phyloP scores from a whole-genome alignment of 1,140 invertebrate genomes.

The Drosophila arawakana region DNA sequence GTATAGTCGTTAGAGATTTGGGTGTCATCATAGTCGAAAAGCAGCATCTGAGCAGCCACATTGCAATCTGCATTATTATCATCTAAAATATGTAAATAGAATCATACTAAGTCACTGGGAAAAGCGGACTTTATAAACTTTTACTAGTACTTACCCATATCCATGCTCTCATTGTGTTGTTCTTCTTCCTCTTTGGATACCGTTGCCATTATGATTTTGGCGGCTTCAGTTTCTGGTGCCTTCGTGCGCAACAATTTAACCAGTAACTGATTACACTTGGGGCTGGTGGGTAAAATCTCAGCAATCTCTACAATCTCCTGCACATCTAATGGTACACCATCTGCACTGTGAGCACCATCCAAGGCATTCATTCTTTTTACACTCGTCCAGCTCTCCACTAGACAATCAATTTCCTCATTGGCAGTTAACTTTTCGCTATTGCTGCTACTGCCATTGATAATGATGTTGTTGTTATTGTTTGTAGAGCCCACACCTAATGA shows the following conservation, averaged over 20 bases:
- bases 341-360: constrained; percentile 54
- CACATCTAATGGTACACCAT: constrained; percentile 33
- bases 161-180: constrained; percentile 45
- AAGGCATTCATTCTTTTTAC: constrained; percentile 77
- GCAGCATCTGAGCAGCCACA: constrained; percentile 84
- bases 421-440: constrained; percentile 53
- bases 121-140: background rate
- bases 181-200: constrained; percentile 72
- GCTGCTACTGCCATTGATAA: constrained; percentile 59
- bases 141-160: constrained; percentile 39
- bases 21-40: constrained; percentile 87
- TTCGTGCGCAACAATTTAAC: constrained; percentile 76
- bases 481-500: constrained; percentile 42
- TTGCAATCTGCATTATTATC: constrained; percentile 63
- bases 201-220: constrained; percentile 79
- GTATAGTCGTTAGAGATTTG: constrained; percentile 87
- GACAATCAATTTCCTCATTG: constrained; percentile 74
- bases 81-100: constrained; percentile 14
- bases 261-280: constrained; percentile 75
- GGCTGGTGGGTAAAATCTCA: constrained; percentile 74
- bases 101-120: too few species aligned
- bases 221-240: constrained; percentile 52
- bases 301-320: constrained; percentile 76
- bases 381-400: constrained; percentile 77
- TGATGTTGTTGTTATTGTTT: constrained; percentile 63